Evolutionary conservation across 2,888 invertebrate genomes (phyloP), one percentile per base, ranked within the genome.

Genomic region (Rhagium mordax): DNA sequence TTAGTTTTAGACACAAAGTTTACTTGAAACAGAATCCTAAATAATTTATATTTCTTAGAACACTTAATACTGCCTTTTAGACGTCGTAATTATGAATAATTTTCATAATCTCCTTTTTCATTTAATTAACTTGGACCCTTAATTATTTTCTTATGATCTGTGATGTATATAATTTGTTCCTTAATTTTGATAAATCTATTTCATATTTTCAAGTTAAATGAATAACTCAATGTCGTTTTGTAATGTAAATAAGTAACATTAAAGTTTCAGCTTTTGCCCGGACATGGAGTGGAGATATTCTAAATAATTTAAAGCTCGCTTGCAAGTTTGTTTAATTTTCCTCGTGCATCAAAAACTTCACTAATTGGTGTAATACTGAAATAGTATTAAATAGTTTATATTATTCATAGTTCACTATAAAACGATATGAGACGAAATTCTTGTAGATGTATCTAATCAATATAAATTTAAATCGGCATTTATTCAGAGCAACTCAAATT

Each of bases 321-420:
- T n/a, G 41, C 29, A 24, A 70, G 51, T 62, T 69, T 70, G 59
- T 65, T 65, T 70, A 61, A 64, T 73, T 16, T 29, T 29, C 4
- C 16, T 41, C 24, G 51, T 53, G 67, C 66, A 62, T 71, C 74
- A 66, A 64, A 62, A 71, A 74, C 70, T 67, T 74, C 16, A 20
- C 67, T 74, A 74, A 74, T 71, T 74, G 61, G 68, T 59, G 74
- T 59, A 67, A 68, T 67, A 66, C 64, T 71, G 59, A 41, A 68
- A 62, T 64, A 69, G 57, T 71, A 69, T 74, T 74, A 74, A 59
- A 57, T 64, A 61, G 68, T 69, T 69, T 41, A n/a, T n/a, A 41
- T 41, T 41, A 41, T 41, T n/a, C n/a, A 41, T 41, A n/a, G n/a
- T 41, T 33, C 33, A 33, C 13, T 33, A 1, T 13, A 13, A 33